These are phyloP conservation scores for Nomada goodeniana DNA, from an alignment of 2,888 invertebrate species.

Conservation along the genomic window DNA sequence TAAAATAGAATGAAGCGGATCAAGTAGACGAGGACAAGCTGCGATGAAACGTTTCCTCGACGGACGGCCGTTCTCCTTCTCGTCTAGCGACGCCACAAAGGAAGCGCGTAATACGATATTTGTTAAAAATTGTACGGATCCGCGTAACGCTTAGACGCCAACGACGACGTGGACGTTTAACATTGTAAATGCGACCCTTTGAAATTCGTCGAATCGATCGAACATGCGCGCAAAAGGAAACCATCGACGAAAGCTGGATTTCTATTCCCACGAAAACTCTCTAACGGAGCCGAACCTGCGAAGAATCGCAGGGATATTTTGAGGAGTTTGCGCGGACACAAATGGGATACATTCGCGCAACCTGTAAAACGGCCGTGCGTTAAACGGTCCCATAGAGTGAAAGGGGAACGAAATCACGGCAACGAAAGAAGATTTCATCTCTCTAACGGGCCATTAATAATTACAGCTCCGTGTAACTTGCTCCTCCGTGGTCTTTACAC, in stretches of 20 bases:
- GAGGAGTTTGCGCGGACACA: not conserved
- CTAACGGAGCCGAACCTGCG: not conserved
- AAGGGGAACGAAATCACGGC: not conserved
- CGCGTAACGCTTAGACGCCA: not conserved
- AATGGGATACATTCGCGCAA: not conserved
- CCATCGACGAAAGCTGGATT: not conserved
- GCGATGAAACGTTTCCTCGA: not conserved
- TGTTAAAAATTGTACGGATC: conserved; percentile 1
- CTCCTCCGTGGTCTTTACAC: conserved; percentile 28
- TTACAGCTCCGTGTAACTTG: conserved; percentile 43
- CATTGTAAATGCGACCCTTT: not conserved
- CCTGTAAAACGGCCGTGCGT: not conserved
- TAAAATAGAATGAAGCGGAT: conserved; percentile 43
- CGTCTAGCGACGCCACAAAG: not conserved
- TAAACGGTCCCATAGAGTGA: not conserved
- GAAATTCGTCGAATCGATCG: not conserved
- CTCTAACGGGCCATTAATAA: conserved; percentile 55
- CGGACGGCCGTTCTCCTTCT: not conserved
- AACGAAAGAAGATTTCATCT: not conserved
- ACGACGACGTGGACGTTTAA: not conserved
- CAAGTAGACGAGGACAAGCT: conserved; percentile 35
- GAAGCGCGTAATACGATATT: conserved; percentile 31
- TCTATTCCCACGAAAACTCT: not conserved
- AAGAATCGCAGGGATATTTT: not conserved
- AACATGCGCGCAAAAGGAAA: not conserved